A percentile compares a stretch with the other conserved stretches of the same genome.
Conservation (phyloP, 2,113 vertebrate genomes). For the Mohoua ochrocephala region DNA sequence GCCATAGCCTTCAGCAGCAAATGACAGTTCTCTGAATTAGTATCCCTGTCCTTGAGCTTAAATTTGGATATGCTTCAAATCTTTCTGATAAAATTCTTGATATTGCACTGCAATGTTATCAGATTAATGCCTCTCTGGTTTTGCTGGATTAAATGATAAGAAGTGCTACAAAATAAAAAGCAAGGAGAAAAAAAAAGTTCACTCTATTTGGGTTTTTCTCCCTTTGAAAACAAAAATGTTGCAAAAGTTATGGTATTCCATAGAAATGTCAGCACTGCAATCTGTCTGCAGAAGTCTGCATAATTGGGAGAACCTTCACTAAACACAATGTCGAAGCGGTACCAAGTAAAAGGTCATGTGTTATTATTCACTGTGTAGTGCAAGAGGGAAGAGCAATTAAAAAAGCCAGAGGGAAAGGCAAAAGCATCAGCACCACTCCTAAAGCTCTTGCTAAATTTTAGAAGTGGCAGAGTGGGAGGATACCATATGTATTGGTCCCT, state of each 20-base stretch:
- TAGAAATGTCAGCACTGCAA: conserved; percentile 27
- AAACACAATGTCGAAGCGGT: conserved; percentile 11
- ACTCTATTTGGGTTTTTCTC: background rate
- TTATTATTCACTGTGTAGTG: conserved; percentile 17
- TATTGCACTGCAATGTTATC: background rate
- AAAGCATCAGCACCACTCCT: background rate
- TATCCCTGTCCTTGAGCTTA: conserved; percentile 38
- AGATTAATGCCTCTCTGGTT: background rate
- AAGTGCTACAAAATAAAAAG: background rate
- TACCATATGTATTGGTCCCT: background rate
- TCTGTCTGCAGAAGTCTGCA: conserved; percentile 27
- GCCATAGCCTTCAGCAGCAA: conserved; percentile 7
- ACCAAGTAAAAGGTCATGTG: conserved; percentile 32
- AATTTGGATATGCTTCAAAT: conserved; percentile 29
- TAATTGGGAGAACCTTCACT: conserved; percentile 36
- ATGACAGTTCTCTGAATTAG: conserved; percentile 19
- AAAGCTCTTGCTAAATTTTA: background rate
- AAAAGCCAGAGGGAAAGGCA: conserved; percentile 23
- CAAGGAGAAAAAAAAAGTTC: background rate
- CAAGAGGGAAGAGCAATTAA: conserved; percentile 35
- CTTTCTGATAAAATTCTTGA: conserved; percentile 19
- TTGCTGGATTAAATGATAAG: background rate
- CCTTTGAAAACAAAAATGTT: conserved; percentile 11
- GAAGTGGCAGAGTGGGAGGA: conserved; percentile 13
- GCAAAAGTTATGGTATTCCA: background rate